Evolutionary conservation across 2,888 invertebrate genomes (phyloP), one percentile per base, ranked within the genome.

Genomic region (Saturnia japonica): DNA sequence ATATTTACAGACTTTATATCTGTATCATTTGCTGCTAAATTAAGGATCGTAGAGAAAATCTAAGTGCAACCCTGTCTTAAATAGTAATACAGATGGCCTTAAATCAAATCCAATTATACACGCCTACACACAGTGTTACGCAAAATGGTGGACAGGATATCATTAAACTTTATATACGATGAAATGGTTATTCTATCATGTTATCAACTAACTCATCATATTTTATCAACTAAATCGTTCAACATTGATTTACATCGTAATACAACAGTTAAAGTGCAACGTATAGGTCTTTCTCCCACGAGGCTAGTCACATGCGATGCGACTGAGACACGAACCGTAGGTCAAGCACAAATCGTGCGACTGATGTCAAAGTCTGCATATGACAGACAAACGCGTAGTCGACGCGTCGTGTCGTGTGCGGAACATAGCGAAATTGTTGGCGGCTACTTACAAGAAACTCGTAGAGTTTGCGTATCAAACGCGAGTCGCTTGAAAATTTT

Each of bases 71-170:
- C 42, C 70, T 51, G 66, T 28, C 3, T 16, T 28, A 12, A 45
- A 40, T 60, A 19, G 34, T 62, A 70, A 67, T 51, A 54, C 66
- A 70, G 54, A 67, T 51, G 54, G 42, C 25, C 66, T 47, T 70
- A 70, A 70, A 70, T 70, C 67, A 70, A 70, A 70, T 62, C 42
- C 28, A 70, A 70, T 70, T 70, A 67, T 51, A 66, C 51, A 67
- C 51, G 57, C 67, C 70, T 64, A 69, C 34, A 14, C 14, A 47
- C 64, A 69, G 54, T 40, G 43, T 54, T 64, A 40, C 40, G 64
- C 64, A 64, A 34, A 64, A 40, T 64, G 9, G 40, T 64, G 64
- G 64, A 40, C 64, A 64, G 64, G 19, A 64, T 19, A 64, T 34
- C 40, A 64, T 64, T 64, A 40, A 9, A 64, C 19, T 40, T 64